A percentile compares a stretch with the other conserved stretches of the same genome.
Evolutionary conservation across 2,113 vertebrate species (phyloP).

Genomic region (Lampris megalopsis): DNA sequence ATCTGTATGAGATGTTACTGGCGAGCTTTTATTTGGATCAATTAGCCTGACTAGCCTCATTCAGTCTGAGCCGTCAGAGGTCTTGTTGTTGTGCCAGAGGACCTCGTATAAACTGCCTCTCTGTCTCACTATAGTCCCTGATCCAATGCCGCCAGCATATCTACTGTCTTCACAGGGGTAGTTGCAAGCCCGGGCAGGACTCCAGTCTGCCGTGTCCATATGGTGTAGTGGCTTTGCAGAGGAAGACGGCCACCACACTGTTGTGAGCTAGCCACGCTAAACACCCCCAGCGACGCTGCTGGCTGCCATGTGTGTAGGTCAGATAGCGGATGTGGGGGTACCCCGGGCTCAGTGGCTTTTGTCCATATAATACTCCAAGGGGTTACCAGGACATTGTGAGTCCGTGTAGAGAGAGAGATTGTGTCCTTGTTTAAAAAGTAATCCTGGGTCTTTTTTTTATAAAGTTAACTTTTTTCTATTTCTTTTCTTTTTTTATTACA

Average conservation of each 20-base stretch:
- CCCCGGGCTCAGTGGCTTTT: background rate
- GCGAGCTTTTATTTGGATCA: background rate
- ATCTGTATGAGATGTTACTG: constrained; percentile 1
- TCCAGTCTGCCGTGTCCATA: constrained; percentile 31
- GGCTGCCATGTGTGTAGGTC: background rate
- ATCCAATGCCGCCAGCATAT: constrained; percentile 22
- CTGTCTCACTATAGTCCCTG: background rate
- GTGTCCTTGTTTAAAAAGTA: too few relatives aligned
- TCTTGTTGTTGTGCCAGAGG: background rate
- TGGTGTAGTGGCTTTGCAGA: constrained; percentile 6
- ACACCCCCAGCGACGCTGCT: background rate
- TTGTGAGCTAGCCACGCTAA: constrained; percentile 10
- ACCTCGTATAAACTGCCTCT: constrained; percentile 32
- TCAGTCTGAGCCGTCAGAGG: constrained; percentile 6
- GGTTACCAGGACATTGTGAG: too few relatives aligned
- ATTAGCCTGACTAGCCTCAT: background rate
- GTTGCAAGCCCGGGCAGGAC: background rate
- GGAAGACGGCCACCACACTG: constrained; percentile 2
- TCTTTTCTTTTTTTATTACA: too few relatives aligned
- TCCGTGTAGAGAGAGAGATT: too few relatives aligned
- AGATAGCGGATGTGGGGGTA: background rate
- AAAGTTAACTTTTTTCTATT: too few relatives aligned
- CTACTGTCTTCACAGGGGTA: constrained; percentile 20
- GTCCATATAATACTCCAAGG: too few relatives aligned
- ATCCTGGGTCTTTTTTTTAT: too few relatives aligned